A percentile compares a stretch with the other conserved stretches of the same genome.
phyloP scores from a whole-genome alignment of 1,140 invertebrate genomes.

The Sycophaga agraensis region DNA sequence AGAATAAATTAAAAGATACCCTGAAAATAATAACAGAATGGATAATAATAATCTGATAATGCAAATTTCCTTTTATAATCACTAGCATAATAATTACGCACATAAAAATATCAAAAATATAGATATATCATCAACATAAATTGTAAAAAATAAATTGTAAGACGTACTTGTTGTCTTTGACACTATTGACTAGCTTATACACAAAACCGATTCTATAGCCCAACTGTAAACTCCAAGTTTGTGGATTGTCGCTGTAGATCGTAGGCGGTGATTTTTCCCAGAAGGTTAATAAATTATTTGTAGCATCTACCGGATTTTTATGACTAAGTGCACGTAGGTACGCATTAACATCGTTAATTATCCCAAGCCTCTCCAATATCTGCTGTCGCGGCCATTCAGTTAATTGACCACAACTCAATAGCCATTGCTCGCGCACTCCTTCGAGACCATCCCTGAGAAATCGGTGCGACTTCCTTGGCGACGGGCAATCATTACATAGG shows the following conservation, averaged over 20 bases:
- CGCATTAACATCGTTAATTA: neutral
- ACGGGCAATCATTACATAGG: neutral
- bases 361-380: neutral
- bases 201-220: neutral
- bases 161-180: neutral
- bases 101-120: neutral
- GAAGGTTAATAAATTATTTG: neutral
- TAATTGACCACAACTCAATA: too few relatives aligned
- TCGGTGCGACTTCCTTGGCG: neutral
- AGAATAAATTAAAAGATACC: neutral
- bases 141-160: neutral
- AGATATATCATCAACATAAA: too few relatives aligned
- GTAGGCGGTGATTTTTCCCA: neutral
- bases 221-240: neutral
- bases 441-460: constrained; percentile 39
- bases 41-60: too few relatives aligned
- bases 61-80: too few relatives aligned
- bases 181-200: neutral
- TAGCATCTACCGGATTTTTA: neutral
- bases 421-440: constrained; percentile 50
- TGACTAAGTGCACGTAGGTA: neutral
- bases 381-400: neutral
- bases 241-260: neutral
- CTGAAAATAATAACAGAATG: too few relatives aligned
- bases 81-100: too few relatives aligned